These are phyloP conservation scores for Hartigia nigra DNA, from an alignment of 2,888 invertebrate species.

Conservation along the genomic window DNA sequence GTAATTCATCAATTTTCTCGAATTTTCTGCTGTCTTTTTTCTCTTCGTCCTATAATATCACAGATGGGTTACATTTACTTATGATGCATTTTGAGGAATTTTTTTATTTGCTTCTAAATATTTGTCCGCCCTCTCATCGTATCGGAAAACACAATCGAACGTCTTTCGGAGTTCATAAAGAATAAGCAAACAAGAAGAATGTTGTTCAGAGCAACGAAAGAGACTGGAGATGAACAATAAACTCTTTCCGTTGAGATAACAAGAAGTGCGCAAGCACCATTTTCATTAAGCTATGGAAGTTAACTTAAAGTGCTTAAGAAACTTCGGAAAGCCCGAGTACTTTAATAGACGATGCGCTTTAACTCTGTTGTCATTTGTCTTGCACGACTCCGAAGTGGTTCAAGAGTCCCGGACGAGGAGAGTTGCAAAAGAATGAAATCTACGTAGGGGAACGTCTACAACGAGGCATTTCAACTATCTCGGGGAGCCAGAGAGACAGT, in stretches of 20 bases:
- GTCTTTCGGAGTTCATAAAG: background rate
- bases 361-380: background rate
- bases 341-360: background rate
- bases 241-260: background rate
- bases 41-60: conserved; percentile 69
- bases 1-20: conserved; percentile 88
- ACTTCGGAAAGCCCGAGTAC: background rate
- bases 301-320: background rate
- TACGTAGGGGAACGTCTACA: background rate
- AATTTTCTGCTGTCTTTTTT: conserved; percentile 74
- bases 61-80: conserved; percentile 52
- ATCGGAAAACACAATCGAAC: background rate
- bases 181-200: background rate
- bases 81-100: background rate
- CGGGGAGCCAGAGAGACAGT: conserved; percentile 33
- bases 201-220: background rate
- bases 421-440: background rate
- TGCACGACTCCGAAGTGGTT: background rate
- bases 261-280: background rate
- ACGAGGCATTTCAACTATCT: conserved; percentile 9
- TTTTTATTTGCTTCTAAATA: conserved; percentile 6
- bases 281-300: background rate
- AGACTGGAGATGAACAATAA: background rate
- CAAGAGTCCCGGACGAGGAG: background rate
- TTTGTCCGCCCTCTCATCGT: background rate